phyloP scores from a whole-genome alignment of 2,888 invertebrate species.

The Crocallis elinguaria region DNA sequence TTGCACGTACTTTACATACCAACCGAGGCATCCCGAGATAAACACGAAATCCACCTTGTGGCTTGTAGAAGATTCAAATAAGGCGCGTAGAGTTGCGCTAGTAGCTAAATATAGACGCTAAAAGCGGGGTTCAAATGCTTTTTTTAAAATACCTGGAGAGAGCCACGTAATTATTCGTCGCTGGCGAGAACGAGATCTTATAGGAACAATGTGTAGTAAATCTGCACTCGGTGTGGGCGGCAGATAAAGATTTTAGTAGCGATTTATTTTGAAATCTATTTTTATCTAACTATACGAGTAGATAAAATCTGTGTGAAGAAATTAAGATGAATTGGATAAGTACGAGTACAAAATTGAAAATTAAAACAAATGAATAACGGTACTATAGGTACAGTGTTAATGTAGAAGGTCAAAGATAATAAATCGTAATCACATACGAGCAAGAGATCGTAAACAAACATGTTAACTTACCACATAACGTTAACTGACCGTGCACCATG shows the following conservation, averaged over 20 bases:
- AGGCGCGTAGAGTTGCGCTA: not conserved
- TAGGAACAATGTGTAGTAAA: not conserved
- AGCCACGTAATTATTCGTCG: slow-evolving; percentile 5
- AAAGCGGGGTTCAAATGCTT: not conserved
- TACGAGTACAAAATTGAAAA: no score
- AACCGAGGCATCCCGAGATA: slow-evolving; percentile 41
- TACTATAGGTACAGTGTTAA: no score
- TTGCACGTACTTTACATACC: slow-evolving; percentile 47
- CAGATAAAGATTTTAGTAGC: not conserved
- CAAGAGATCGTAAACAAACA: slow-evolving; percentile 6
- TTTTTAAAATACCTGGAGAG: slow-evolving; percentile 1
- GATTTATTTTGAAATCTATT: not conserved
- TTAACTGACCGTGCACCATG: slow-evolving; percentile 31
- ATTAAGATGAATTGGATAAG: no score
- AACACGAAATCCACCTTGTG: slow-evolving; percentile 26
- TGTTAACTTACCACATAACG: slow-evolving; percentile 3
- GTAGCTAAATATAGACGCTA: slow-evolving; percentile 1
- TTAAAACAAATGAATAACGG: no score
- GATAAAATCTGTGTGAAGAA: no score
- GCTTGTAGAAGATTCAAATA: not conserved
- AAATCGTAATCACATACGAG: no score
- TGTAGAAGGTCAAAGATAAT: no score
- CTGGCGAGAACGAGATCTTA: not conserved
- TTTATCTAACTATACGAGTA: not conserved
- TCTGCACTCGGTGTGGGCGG: not conserved